A percentile compares a stretch with the other conserved stretches of the same genome.
Conservation (phyloP, 2,888 invertebrate species). For the Eumerus sabulonum region DNA sequence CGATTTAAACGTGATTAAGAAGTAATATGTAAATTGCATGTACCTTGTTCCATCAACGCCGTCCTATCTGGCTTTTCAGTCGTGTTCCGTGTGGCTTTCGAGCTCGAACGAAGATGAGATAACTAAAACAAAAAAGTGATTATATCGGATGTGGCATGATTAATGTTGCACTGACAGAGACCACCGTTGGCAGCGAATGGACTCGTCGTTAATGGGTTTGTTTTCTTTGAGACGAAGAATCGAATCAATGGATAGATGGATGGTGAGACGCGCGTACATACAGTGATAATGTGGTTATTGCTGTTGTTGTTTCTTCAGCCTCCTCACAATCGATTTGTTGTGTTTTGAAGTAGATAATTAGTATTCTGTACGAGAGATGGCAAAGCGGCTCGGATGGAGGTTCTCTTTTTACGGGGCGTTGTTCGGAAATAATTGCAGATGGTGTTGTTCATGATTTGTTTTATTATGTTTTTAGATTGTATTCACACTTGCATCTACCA, state of each 20-base stretch:
- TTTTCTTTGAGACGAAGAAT: not conserved
- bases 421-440: too few species aligned
- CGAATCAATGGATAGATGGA: not conserved
- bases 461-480: too few species aligned
- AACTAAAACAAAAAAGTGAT: constrained; percentile 59
- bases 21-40: constrained; percentile 63
- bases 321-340: not conserved
- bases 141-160: constrained; percentile 54
- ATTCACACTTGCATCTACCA: too few species aligned
- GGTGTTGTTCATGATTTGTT: too few species aligned
- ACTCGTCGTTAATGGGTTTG: constrained; percentile 34
- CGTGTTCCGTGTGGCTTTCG: constrained; percentile 2
- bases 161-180: constrained; percentile 50
- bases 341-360: too few species aligned
- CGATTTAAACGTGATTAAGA: constrained; percentile 56
- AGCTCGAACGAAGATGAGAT: constrained; percentile 22
- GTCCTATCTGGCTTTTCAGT: not conserved
- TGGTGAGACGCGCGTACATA: not conserved
- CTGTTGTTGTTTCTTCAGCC: not conserved
- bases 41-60: constrained; percentile 50
- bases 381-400: too few species aligned
- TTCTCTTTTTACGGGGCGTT: too few species aligned
- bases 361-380: too few species aligned
- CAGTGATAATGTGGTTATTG: constrained; percentile 1
- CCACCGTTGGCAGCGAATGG: constrained; percentile 39